These are phyloP conservation scores for Trichosurus vulpecula DNA, from an alignment of 2,797 vertebrate genomes.

Conservation along the genomic window DNA sequence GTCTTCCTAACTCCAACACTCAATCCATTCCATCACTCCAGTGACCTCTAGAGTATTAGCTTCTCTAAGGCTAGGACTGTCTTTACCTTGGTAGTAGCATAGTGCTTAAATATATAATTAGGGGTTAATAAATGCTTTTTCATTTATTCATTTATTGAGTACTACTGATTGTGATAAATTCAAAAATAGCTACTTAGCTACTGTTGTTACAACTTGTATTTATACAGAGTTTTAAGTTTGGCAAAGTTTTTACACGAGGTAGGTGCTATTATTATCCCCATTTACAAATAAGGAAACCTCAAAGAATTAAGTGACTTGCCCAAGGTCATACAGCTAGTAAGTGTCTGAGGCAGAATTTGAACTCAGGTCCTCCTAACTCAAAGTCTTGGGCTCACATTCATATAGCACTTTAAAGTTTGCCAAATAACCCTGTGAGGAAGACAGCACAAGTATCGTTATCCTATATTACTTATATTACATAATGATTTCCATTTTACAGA, in stretches of 20 bases:
- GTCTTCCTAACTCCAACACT: background rate
- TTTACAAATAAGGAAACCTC: background rate
- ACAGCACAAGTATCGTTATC: background rate
- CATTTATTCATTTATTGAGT: background rate
- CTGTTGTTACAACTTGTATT: background rate
- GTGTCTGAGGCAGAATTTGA: background rate
- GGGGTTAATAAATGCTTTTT: background rate
- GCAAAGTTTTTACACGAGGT: background rate
- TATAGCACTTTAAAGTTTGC: background rate
- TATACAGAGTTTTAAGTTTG: background rate
- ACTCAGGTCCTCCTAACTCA: background rate
- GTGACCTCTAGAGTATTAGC: background rate
- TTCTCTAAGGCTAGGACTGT: background rate
- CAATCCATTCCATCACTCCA: background rate
- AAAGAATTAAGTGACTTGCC: slow-evolving; percentile 10
- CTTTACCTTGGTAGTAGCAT: background rate
- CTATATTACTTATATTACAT: background rate
- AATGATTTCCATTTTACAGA: background rate
- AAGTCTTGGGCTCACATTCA: background rate
- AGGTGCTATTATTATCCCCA: background rate
- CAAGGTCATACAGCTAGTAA: background rate
- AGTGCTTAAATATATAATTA: background rate
- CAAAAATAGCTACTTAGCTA: background rate
- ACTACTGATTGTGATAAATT: background rate
- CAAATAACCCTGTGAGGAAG: background rate